A percentile compares a stretch with the other conserved stretches of the same genome.
phyloP scores from a whole-genome alignment of 2,113 vertebrate species.

The Pluvialis apricaria region DNA sequence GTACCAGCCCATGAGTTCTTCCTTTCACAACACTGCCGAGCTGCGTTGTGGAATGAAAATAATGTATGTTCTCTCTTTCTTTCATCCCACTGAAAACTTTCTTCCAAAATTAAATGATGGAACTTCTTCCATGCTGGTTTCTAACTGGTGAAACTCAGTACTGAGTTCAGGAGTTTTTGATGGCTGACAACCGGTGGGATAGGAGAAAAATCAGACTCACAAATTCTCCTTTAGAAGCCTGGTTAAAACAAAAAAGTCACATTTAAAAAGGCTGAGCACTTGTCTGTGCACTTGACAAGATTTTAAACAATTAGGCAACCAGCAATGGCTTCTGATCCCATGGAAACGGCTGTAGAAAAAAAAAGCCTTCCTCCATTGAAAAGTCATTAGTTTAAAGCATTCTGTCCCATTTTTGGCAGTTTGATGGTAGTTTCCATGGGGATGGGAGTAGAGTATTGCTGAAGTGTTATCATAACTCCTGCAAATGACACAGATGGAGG shows the following conservation, averaged over 20 bases:
- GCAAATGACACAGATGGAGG: constrained; percentile 7
- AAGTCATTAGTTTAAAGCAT: constrained; percentile 40
- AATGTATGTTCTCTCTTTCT: neutral
- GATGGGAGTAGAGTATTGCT: neutral
- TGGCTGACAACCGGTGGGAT: neutral
- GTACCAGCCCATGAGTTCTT: neutral
- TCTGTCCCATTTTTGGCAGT: constrained; percentile 38
- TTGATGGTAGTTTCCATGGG: constrained; percentile 37
- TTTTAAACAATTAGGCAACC: constrained; percentile 30
- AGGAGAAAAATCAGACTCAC: neutral
- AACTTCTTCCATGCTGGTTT: neutral
- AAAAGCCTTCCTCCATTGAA: neutral
- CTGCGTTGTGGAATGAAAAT: neutral
- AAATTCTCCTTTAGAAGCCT: neutral
- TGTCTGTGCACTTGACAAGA: constrained; percentile 19
- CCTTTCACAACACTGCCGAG: neutral
- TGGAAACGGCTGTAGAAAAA: constrained; percentile 16
- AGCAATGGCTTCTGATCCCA: constrained; percentile 41
- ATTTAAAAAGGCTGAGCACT: neutral
- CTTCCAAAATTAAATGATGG: neutral
- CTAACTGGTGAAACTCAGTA: neutral
- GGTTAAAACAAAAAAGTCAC: neutral
- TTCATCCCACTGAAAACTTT: neutral
- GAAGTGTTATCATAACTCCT: constrained; percentile 35
- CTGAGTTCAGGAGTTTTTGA: neutral